Base-by-base conservation (phyloP, 2,888 invertebrate species). In the Melieria crassipennis region DNA sequence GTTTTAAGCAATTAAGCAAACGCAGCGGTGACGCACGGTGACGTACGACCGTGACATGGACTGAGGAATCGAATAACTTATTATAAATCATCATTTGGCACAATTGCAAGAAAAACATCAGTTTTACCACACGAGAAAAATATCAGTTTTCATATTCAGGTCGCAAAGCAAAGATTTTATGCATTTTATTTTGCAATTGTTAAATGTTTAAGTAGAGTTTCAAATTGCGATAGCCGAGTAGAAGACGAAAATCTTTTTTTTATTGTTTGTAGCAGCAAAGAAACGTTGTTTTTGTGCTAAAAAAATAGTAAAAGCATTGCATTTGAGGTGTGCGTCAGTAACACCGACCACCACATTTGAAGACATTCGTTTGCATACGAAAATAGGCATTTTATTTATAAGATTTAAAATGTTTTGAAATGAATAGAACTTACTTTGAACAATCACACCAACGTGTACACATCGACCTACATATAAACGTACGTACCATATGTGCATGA, bases 331-430 rank as follows among this genome's bases (percentile, higher is more conserved):
- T 30, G 30, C 3, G 30, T 30, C 30, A 30, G 30, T 30, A 30
- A 30, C 30, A 30, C 1, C 30, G 30, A 30, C 30, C 30, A 30
- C 30, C 30, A 30, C 30, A 30, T 30, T n/a, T 48, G 48, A 10
- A 48, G 43, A 30, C 30, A 13, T 30, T 55, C 47, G 55, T 13
- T 30, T 47, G 42, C n/a, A 61, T 42, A 42, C 13, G 5, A 42
- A 61, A 10, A 9, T 9, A 47, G 11, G 7, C 56, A 69, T 68
- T 52, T 62, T 55, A 69, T 62, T 62, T 46, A 56, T 46, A 68
- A 45, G 4, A 50, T n/a, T 42, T 45, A 16, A 10, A 30, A 45
- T 43, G 13, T 61, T 61, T 68, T 30, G 9, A 30, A 52, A 52
- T 7, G n/a, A 52, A 13, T 5, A 52, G 13, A 30, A 30, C 30